Evolutionary conservation across 2,113 vertebrate species (phyloP).

Genomic region (Coryphaenoides rupestris): DNA sequence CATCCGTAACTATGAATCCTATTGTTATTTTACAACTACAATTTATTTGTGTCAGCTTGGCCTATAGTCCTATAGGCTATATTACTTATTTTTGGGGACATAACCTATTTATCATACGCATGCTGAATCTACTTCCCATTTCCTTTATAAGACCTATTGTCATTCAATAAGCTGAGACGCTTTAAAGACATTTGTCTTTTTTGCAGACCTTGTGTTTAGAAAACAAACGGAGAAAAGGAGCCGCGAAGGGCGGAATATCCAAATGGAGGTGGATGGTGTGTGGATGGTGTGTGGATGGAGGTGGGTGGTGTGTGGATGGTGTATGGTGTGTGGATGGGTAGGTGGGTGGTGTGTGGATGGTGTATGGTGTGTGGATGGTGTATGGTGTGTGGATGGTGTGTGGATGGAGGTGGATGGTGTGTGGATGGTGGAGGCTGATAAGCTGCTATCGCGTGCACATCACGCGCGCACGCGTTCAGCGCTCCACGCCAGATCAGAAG

Average conservation of each 20-base stretch:
- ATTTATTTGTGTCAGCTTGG: too few relatives aligned
- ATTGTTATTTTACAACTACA: too few relatives aligned
- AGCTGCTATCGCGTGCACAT: conserved; percentile 56
- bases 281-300: too few relatives aligned
- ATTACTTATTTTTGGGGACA: not conserved
- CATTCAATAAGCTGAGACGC: conserved; percentile 35
- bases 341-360: too few relatives aligned
- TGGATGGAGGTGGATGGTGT: too few relatives aligned
- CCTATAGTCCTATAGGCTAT: too few relatives aligned
- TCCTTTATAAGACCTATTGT: conserved; percentile 32
- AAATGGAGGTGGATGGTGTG: conserved; percentile 71
- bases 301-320: too few relatives aligned
- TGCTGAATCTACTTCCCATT: not conserved
- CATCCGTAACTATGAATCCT: too few relatives aligned
- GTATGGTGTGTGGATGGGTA: too few relatives aligned
- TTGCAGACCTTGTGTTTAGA: conserved; percentile 29
- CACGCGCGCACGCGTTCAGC: conserved; percentile 34
- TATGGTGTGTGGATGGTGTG: too few relatives aligned
- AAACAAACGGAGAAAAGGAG: conserved; percentile 25
- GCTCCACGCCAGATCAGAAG: conserved; percentile 66
- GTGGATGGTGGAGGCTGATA: conserved; percentile 44
- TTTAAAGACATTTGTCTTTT: conserved; percentile 32
- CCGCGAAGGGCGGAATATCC: conserved; percentile 50
- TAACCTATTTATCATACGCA: not conserved
- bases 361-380: too few relatives aligned